Evolutionary conservation across 1,140 invertebrate species (phyloP).

Genomic region (Phthorimaea operculella): DNA sequence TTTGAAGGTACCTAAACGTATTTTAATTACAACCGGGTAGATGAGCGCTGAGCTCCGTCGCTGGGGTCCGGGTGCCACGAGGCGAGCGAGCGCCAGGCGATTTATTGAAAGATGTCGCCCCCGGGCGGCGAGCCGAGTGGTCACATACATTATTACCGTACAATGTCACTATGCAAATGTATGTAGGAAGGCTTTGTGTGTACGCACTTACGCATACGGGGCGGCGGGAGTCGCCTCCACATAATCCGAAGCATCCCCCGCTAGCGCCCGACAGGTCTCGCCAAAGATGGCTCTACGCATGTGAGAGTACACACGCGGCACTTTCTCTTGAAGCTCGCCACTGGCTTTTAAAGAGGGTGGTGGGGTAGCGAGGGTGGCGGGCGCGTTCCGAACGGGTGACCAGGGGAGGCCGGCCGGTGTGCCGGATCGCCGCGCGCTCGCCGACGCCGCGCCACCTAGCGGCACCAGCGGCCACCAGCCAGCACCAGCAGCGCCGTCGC

Average conservation of each 20-base stretch:
- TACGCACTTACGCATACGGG: constrained; percentile 61
- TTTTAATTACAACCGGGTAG: constrained; percentile 32
- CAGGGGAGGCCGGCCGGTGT: constrained; percentile 36
- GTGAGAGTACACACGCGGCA: constrained; percentile 62
- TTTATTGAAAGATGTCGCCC: constrained; percentile 52
- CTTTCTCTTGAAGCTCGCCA: constrained; percentile 66
- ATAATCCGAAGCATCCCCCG: constrained; percentile 50
- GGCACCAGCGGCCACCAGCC: constrained; percentile 10
- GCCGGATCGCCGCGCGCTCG: constrained; percentile 28
- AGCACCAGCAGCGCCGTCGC: not conserved
- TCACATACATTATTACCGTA: constrained; percentile 64
- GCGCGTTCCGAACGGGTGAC: constrained; percentile 56
- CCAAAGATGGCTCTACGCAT: constrained; percentile 59
- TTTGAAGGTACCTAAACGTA: not conserved
- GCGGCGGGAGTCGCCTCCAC: constrained; percentile 50
- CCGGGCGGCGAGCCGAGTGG: constrained; percentile 44
- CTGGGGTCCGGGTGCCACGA: constrained; percentile 14
- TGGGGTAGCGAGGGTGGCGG: constrained; percentile 23
- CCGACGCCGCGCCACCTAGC: constrained; percentile 26
- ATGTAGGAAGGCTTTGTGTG: constrained; percentile 63
- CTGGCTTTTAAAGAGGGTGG: constrained; percentile 65
- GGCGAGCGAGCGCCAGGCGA: constrained; percentile 27
- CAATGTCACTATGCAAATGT: constrained; percentile 66
- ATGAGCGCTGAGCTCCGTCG: constrained; percentile 14
- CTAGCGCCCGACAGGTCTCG: constrained; percentile 34